A percentile compares a stretch with the other conserved stretches of the same genome.
These are phyloP conservation scores for Stegodyphus dumicola DNA, from an alignment of 1,140 invertebrate species.

Conservation along the genomic window DNA sequence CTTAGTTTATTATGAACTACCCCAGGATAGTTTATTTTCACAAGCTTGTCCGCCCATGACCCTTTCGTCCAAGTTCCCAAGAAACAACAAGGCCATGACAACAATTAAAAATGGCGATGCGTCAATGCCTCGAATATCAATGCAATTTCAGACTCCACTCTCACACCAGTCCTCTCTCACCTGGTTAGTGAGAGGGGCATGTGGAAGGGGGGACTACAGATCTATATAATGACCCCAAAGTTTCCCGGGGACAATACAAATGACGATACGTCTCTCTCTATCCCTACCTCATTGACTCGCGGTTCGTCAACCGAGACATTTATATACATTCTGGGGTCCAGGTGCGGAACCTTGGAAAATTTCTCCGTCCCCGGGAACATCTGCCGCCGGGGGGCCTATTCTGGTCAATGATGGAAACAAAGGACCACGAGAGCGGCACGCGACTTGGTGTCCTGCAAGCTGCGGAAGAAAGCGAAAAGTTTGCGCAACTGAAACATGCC, in stretches of 20 bases:
- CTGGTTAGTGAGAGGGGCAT: background rate
- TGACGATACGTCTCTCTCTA: conserved; percentile 45
- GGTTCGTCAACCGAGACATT: conserved; percentile 55
- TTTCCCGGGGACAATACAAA: conserved; percentile 47
- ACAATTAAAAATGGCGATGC: background rate
- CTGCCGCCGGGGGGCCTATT: conserved; percentile 40
- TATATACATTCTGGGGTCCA: conserved; percentile 29
- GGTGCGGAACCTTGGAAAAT: conserved; percentile 28
- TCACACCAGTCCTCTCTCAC: background rate
- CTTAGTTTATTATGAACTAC: too few species aligned
- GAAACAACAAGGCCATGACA: background rate
- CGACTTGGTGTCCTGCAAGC: conserved; percentile 3
- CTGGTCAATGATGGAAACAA: conserved; percentile 21
- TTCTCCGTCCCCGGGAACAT: conserved; percentile 42
- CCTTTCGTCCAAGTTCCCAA: background rate
- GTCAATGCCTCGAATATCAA: background rate
- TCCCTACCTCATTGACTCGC: conserved; percentile 42
- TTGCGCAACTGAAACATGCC: conserved; percentile 12
- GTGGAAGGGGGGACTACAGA: background rate
- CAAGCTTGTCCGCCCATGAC: background rate
- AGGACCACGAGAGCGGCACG: conserved; percentile 37
- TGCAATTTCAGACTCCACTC: background rate
- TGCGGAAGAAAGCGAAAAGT: background rate
- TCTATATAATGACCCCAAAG: conserved; percentile 49
- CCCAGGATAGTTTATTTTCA: background rate